A percentile compares a stretch with the other conserved stretches of the same genome.
Evolutionary conservation across 2,888 invertebrate species (phyloP).

Genomic region (Ceraclea dissimilis): DNA sequence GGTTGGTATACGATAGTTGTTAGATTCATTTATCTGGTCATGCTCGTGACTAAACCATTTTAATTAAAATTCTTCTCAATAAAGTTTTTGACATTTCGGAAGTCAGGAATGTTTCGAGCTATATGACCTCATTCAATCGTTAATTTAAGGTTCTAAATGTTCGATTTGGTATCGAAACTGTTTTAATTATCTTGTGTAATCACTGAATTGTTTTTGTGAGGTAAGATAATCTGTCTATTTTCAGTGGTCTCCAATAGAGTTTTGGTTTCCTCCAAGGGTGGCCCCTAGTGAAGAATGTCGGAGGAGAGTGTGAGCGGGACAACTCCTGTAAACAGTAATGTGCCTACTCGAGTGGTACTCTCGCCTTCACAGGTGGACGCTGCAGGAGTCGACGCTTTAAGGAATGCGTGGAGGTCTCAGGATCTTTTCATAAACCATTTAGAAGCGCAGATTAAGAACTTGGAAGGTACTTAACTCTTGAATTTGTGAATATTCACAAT

Average conservation of each 20-base stretch:
- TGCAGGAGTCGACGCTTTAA: constrained; percentile 57
- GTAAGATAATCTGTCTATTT: constrained; percentile 8
- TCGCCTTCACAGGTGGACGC: constrained; percentile 57
- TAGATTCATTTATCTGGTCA: no score
- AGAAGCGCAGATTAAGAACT: constrained; percentile 65
- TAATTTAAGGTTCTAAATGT: not conserved
- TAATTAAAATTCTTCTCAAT: not conserved
- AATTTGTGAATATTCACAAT: constrained; percentile 17
- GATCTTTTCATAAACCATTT: constrained; percentile 68
- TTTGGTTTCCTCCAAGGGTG: constrained; percentile 15
- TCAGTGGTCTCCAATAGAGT: constrained; percentile 19
- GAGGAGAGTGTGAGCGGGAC: constrained; percentile 19
- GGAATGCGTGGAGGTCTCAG: constrained; percentile 66
- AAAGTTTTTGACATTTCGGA: not conserved
- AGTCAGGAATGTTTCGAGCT: not conserved
- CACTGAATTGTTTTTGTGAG: not conserved
- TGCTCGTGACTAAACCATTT: no score
- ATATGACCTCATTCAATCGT: not conserved
- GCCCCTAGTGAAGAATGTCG: constrained; percentile 18
- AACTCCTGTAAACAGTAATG: constrained; percentile 23
- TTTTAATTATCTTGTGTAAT: not conserved
- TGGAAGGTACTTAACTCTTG: constrained; percentile 65
- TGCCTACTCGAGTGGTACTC: constrained; percentile 51
- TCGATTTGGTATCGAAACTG: no score
- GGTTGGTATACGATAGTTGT: constrained; percentile 8